A percentile compares a stretch with the other conserved stretches of the same genome.
Evolutionary conservation across 1,140 invertebrate genomes (phyloP).

Genomic region (Apis cerana): DNA sequence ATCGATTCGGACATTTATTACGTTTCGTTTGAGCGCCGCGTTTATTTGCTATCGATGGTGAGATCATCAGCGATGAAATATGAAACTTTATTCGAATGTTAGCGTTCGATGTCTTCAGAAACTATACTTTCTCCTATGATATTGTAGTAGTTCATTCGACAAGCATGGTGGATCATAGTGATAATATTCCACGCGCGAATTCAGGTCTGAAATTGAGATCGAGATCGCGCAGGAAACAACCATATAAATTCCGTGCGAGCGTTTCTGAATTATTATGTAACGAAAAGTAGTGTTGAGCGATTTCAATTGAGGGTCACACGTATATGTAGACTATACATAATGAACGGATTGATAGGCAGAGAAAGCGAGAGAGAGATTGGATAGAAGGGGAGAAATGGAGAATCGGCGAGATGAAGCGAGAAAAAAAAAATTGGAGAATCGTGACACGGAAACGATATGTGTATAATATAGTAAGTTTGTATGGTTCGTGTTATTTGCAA

Average conservation of each 20-base stretch:
- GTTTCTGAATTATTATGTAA: conserved; percentile 69
- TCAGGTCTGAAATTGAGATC: conserved; percentile 5
- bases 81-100: not conserved
- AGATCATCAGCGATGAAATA: not conserved
- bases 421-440: not conserved
- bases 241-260: conserved; percentile 13
- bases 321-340: not conserved
- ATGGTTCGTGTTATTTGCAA: too few species aligned
- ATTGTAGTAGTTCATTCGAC: not conserved
- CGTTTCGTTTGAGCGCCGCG: not conserved
- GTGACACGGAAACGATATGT: not conserved
- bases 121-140: not conserved
- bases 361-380: conserved; percentile 6
- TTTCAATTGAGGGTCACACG: conserved; percentile 64
- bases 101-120: not conserved
- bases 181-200: not conserved
- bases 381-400: not conserved
- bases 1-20: not conserved
- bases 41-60: not conserved
- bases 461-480: too few species aligned
- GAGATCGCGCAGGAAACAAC: not conserved
- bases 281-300: conserved; percentile 62
- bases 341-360: not conserved
- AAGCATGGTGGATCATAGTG: not conserved
- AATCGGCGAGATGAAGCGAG: not conserved